Evolutionary conservation across 2,113 vertebrate species (phyloP), one percentile per base, ranked within the genome.

Genomic region (Origma solitaria): DNA sequence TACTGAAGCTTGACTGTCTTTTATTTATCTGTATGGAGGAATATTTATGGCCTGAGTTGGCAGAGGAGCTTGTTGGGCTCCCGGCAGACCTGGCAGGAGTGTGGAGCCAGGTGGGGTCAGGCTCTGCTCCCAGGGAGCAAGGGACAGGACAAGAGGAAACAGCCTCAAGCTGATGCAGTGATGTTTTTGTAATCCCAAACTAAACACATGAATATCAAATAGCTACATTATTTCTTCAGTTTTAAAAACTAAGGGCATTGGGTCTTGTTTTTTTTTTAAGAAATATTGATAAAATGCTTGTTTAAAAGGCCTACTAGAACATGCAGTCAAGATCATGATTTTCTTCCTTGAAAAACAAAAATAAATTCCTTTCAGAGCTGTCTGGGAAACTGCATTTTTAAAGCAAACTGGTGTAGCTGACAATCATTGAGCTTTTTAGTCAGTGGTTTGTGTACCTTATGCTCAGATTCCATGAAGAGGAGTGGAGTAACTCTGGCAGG

Each of bases 381-480:
- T 23, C 51, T 47, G 33, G 16, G 33, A 66, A 57, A 7, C 25
- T 8, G 20, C 20, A 11, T 60, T 45, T 65, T 42, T 40, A 6
- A 56, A 47, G 38, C 40, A 15, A 15, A 6, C n/a, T 49, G 65
- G 10, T 14, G 35, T 22, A 33, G 65, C 42, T 14, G 11, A 2
- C 23, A 21, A 1, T 40, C 62, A 2, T 2, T 2, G 30, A 44
- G 53, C 10, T 10, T n/a, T 15, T 22, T 4, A 6, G 51, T 35
- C 64, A 28, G 65, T 15, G n/a, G 9, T 57, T 21, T 31, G 37
- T 44, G 6, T 12, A 3, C 22, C 40, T 38, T 11, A 54, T 38
- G 58, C 54, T 42, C 2, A 4, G 7, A 9, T 35, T 25, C 33
- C 53, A 5, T 21, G 45, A 7, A 8, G 15, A 15, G 25, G 30